These are phyloP conservation scores for Meandrina meandrites DNA, from an alignment of 92 coral and sea anemone species.

Conservation along the genomic window DNA sequence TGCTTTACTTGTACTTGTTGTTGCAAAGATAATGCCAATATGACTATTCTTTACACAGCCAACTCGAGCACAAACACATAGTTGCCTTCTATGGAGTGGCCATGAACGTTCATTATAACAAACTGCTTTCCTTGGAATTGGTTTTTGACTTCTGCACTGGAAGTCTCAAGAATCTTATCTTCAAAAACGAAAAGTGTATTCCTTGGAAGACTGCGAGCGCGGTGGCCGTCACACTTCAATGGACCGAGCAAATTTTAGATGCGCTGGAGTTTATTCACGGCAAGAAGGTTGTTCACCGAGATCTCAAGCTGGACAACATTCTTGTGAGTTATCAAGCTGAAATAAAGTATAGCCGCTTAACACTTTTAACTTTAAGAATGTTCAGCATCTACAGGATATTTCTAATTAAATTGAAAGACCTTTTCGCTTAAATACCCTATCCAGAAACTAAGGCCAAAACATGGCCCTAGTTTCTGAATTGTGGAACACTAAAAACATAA, in stretches of 20 bases:
- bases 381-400: no score
- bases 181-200: neutral
- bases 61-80: constrained; percentile 18
- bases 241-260: constrained; percentile 11
- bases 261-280: constrained; percentile 21
- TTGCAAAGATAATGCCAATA: neutral
- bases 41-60: neutral
- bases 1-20: neutral
- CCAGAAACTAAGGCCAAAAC: no score
- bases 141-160: constrained; percentile 13
- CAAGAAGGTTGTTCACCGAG: constrained; percentile 24
- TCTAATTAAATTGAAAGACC: neutral
- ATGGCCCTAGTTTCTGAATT: no score
- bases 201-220: constrained; percentile 15
- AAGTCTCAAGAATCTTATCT: constrained; percentile 12
- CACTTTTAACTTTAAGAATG: no score
- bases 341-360: neutral
- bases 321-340: neutral
- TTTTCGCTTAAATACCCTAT: no score
- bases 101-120: neutral
- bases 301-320: constrained; percentile 27
- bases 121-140: neutral
- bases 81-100: constrained; percentile 24
- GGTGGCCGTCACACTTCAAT: neutral
- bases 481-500: no score